Conservation (phyloP, 2,113 vertebrate genomes). For the Peromyscus leucopus region DNA sequence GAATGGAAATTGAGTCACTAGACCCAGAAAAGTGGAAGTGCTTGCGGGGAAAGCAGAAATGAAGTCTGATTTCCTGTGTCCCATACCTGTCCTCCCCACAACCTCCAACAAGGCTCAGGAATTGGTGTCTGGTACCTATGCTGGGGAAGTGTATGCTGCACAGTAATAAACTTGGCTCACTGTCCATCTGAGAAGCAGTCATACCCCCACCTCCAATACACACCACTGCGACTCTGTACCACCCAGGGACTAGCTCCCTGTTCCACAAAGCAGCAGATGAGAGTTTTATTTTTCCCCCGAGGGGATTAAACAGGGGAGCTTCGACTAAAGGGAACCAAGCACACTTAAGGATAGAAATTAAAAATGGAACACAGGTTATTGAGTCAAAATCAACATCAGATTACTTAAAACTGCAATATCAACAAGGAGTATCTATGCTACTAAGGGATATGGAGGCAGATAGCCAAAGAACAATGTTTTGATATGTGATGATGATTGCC, state of each 20-base stretch:
- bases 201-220: background rate
- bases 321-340: background rate
- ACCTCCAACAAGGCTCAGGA: background rate
- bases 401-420: conserved; percentile 25
- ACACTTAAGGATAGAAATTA: background rate
- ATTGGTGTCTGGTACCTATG: background rate
- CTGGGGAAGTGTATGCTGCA: background rate
- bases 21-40: background rate
- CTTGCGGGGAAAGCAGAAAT: background rate
- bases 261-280: background rate
- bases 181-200: conserved; percentile 15
- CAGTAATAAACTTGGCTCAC: background rate
- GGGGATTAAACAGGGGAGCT: background rate
- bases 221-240: background rate
- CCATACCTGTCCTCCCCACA: too few species aligned
- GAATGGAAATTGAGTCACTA: background rate
- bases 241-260: background rate
- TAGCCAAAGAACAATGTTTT: conserved; percentile 42
- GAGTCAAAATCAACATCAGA: conserved; percentile 36
- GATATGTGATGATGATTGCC: conserved; percentile 7
- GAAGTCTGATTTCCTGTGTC: background rate
- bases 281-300: conserved; percentile 52
- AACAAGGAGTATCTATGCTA: background rate
- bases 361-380: background rate
- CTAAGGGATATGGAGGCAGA: conserved; percentile 1